Evolutionary conservation across 2,888 invertebrate species (phyloP).

Genomic region (Listrodromus nycthemerus): DNA sequence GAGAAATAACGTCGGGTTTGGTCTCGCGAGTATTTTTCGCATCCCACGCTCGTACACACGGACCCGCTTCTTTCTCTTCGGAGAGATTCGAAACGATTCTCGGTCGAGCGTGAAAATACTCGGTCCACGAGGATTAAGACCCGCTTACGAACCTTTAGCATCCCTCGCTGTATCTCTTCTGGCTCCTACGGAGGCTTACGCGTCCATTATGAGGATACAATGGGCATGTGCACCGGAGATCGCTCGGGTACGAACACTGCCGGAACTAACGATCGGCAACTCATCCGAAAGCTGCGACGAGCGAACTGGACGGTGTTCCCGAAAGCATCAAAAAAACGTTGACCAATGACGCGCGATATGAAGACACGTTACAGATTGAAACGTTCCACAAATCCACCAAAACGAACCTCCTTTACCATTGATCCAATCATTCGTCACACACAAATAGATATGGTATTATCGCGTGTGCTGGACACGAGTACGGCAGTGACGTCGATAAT

Average conservation of each 20-base stretch:
- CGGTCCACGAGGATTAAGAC: conserved; percentile 58
- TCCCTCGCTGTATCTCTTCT: background rate
- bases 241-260: background rate
- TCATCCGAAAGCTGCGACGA: background rate
- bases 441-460: no score
- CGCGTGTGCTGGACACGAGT: no score
- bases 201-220: background rate
- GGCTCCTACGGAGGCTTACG: background rate
- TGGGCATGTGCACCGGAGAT: background rate
- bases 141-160: conserved; percentile 23
- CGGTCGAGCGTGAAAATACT: conserved; percentile 63
- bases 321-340: background rate
- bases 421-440: no score
- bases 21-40: conserved; percentile 25
- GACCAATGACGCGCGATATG: background rate
- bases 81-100: conserved; percentile 29
- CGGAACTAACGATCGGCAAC: background rate
- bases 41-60: background rate
- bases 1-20: conserved; percentile 2
- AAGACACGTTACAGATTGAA: no score
- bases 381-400: no score
- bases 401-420: no score
- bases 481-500: no score
- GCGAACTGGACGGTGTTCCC: background rate
- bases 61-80: conserved; percentile 3